Base-by-base conservation (phyloP, 2,888 invertebrate genomes). In the Agrochola lota region DNA sequence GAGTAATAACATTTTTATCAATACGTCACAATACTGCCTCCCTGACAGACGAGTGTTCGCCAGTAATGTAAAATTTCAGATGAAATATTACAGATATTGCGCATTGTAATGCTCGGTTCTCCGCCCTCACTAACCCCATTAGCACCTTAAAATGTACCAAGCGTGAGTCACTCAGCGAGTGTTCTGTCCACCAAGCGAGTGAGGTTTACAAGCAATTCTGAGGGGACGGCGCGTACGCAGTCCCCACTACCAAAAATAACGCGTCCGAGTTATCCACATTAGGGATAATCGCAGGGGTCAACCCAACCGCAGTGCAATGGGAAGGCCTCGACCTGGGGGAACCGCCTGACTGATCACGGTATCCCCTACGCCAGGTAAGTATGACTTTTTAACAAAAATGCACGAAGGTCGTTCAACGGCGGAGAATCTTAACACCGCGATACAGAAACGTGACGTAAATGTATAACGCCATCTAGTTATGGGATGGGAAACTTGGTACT, bases 391-490 rank as follows among this genome's bases (percentile, higher is more conserved):
- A 1, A 11, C 11, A 20, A n/a, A 57, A 57, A n/a, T 4, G 30
- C 40, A 68, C 40, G 72, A 30, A 30, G 49, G 71, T 79, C 57
- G 11, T 79, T 78, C 62, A 52, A 7, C 17, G 49, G 17, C 49
- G 49, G 49, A 49, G 49, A 17, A 20, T 49, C 7, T 49, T 49
- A 17, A 72, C 79, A 79, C 72, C 79, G 79, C 62, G 63, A 68
- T 78, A 59, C 62, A 79, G 67, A 17, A 59, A 57, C 46, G 64
- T 52, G 78, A 66, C 64, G 66, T 60, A 26, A 71, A 40, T 20
- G 57, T 30, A 49, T 49, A 79, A 20, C 68, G 79, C 79, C 79
- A 79, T 78, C 79, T 79, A 79, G 73, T 72, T n/a, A 15, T 2
- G 52, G 12, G 12, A n/a, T 17, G 4, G 9, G 59, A 15, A 72